Base-by-base conservation (phyloP, 2,888 invertebrate species). In the Euproctis similis region DNA sequence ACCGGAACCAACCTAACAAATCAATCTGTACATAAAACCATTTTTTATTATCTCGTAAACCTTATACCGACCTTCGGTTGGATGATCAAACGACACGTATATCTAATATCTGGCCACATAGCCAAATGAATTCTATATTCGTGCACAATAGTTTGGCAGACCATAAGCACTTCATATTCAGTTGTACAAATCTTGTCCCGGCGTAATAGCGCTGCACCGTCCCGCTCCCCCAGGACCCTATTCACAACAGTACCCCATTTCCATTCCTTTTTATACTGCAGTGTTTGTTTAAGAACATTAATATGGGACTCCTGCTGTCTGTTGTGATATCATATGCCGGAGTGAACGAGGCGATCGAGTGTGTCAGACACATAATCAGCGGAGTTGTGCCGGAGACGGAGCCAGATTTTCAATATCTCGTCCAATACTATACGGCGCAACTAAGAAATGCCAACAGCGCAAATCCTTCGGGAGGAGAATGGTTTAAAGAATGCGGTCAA, bases 261-360 rank as follows among this genome's bases (percentile, higher is more conserved):
- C 56, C 59, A 46, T 53, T 61, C 59, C 63, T 53, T 59, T 51
- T 45, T 42, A 53, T 46, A 44, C 32, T 45, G 51, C 42, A 34
- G 56, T 60, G 57, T 50, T 44, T 53, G 47, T 55, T 47, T 41
- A 51, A 48, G 45, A 39, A 44, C 36, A 25, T 44, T 45, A 52
- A 56, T 60, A 90, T 94, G 90, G 93, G 93, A 60, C 86, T 93
- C 47, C 70, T 93, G 54, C 73, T 94, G 35, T 93, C 94, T 27
- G 80, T 92, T 53, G 78, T 93, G 40, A 87, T 93, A 39, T 87
- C 90, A 40, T 93, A 92, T 69, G 89, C 92, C 41, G 93, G 94
- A 38, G 88, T 90, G 13, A 60, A 90, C 50, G 93, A 94, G 67
- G 85, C 90, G 22, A 54, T 89, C 29, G 87, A 88, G 33, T 88